Conservation (phyloP, 2,113 vertebrate genomes). For the Taxidea taxus region DNA sequence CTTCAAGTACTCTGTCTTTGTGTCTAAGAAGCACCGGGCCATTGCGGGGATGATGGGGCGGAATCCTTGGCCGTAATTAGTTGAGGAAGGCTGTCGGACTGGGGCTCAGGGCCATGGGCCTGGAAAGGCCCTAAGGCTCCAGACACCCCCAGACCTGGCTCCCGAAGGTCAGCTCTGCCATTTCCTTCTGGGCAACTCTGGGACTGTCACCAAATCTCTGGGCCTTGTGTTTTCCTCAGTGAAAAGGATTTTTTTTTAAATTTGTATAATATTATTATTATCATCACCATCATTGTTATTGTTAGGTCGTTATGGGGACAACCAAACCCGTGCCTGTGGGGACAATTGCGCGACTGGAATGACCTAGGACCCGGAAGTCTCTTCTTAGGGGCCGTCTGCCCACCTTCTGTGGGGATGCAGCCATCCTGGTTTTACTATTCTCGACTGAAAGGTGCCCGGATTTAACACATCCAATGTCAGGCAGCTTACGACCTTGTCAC, state of each 20-base stretch:
- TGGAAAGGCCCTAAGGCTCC: accelerated
- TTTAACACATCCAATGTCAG: neutral
- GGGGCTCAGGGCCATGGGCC: neutral
- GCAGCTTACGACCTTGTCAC: neutral
- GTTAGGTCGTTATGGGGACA: neutral
- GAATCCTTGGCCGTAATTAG: neutral
- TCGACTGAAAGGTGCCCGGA: accelerated
- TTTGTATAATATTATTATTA: neutral
- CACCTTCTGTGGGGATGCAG: neutral
- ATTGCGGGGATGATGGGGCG: neutral
- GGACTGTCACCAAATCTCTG: neutral
- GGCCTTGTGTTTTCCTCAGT: neutral
- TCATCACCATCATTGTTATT: neutral
- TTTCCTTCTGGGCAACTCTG: neutral
- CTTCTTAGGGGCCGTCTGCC: neutral
- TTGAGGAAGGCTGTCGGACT: neutral
- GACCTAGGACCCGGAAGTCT: accelerated
- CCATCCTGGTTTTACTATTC: neutral
- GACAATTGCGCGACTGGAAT: too few relatives aligned
- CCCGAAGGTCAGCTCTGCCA: accelerated
- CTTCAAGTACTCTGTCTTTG: conserved; percentile 49
- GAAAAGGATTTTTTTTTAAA: neutral
- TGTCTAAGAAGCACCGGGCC: conserved; percentile 37
- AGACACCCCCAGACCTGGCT: neutral
- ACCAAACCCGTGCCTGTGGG: neutral